Percentiles rank a stretch among this genome's conserved stretches.
Conservation (phyloP, 2,888 invertebrate genomes). For the Brachyptera risi region DNA sequence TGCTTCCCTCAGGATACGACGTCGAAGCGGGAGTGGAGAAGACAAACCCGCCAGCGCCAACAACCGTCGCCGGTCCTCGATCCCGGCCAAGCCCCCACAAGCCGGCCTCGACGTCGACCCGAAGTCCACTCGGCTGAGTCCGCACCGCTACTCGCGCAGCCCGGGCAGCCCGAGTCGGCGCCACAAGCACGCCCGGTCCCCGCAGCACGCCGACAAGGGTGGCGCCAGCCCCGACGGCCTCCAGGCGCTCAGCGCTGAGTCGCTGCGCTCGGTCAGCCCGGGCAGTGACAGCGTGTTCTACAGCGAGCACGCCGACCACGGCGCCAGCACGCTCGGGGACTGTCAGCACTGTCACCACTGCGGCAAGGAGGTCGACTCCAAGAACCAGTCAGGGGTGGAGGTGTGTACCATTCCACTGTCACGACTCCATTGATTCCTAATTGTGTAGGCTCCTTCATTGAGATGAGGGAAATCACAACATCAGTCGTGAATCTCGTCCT, state of each 20-base stretch:
- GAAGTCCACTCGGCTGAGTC: slow-evolving; percentile 31
- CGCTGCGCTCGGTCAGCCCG: slow-evolving; percentile 81
- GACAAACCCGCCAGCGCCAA: slow-evolving; percentile 23
- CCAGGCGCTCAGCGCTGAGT: slow-evolving; percentile 82
- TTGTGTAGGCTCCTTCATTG: too few species aligned
- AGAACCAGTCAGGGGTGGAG: slow-evolving; percentile 27
- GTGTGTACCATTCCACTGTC: too few species aligned
- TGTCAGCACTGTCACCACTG: slow-evolving; percentile 70
- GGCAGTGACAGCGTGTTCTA: slow-evolving; percentile 89
- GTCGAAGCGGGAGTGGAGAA: slow-evolving; percentile 30
- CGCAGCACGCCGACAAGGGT: slow-evolving; percentile 14
- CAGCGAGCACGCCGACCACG: slow-evolving; percentile 58
- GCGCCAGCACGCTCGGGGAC: slow-evolving; percentile 41
- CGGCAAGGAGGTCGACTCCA: slow-evolving; percentile 69
- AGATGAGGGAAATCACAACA: too few species aligned
- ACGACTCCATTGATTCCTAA: too few species aligned
- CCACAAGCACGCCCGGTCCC: slow-evolving; percentile 37
- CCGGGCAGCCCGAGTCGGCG: slow-evolving; percentile 54
- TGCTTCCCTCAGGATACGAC: slow-evolving; percentile 21
- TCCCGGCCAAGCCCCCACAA: slow-evolving; percentile 28
- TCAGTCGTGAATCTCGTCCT: too few species aligned
- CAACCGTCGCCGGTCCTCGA: slow-evolving; percentile 29
- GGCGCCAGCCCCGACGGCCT: slow-evolving; percentile 50
- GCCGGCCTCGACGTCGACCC: slow-evolving; percentile 20
- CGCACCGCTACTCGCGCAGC: slow-evolving; percentile 40